Conservation (phyloP, 2,888 invertebrate genomes). For the Orthosia cruda region DNA sequence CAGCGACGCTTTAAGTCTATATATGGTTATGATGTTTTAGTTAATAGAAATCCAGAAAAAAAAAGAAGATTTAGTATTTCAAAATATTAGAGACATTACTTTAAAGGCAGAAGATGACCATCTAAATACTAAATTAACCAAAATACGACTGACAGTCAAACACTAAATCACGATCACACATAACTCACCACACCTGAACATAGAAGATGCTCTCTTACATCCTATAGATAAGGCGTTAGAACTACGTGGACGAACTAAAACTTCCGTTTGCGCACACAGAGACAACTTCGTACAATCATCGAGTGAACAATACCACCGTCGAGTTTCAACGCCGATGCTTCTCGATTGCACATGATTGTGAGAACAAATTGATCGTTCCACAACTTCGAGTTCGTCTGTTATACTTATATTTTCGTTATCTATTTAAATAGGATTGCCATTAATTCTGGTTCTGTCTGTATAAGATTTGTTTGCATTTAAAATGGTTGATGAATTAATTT, state of each 20-base stretch:
- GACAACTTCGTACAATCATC: slow-evolving; percentile 60
- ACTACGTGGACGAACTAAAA: slow-evolving; percentile 61
- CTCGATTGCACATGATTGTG: slow-evolving; percentile 68
- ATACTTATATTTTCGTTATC: slow-evolving; percentile 43
- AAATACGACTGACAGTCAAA: no score
- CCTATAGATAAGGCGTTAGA: slow-evolving; percentile 44
- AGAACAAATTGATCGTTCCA: slow-evolving; percentile 63
- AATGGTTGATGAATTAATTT: slow-evolving; percentile 30
- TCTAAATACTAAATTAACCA: neutral
- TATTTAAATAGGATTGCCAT: slow-evolving; percentile 53
- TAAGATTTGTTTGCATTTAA: slow-evolving; percentile 49
- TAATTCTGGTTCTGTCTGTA: slow-evolving; percentile 34
- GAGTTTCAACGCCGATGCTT: slow-evolving; percentile 59
- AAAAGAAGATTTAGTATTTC: no score
- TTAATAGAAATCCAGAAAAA: neutral
- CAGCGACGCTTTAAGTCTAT: neutral
- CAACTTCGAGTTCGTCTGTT: slow-evolving; percentile 48
- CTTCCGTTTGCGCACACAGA: slow-evolving; percentile 51
- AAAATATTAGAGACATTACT: neutral
- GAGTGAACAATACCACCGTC: slow-evolving; percentile 62
- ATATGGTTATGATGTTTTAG: no score
- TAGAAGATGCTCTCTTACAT: slow-evolving; percentile 12
- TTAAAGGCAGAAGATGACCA: neutral
- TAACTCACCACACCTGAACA: slow-evolving; percentile 11
- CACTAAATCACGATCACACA: neutral